phyloP scores from a whole-genome alignment of 2,888 invertebrate genomes.

The Drosophila mayaguana region DNA sequence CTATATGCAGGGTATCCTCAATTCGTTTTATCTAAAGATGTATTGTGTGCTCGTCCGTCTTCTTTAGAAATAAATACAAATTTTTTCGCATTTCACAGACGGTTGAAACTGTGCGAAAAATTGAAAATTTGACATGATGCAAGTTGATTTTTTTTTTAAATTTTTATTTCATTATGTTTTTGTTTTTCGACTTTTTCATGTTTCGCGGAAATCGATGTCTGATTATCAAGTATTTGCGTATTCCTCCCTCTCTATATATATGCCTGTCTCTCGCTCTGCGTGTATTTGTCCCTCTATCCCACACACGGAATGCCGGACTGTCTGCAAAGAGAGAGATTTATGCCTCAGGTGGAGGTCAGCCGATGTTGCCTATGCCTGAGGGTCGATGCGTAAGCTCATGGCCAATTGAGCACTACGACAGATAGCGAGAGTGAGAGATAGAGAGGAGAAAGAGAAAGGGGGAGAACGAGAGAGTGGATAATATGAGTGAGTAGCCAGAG shows the following conservation, averaged over 20 bases:
- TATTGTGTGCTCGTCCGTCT: conserved; percentile 23
- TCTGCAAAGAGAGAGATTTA: conserved; percentile 26
- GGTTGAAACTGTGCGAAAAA: conserved; percentile 43
- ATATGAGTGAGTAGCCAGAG: conserved; percentile 1
- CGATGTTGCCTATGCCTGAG: conserved; percentile 27
- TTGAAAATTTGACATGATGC: conserved; percentile 43
- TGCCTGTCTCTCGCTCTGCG: neutral
- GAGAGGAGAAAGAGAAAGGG: neutral
- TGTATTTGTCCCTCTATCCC: neutral
- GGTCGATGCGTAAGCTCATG: conserved; percentile 37
- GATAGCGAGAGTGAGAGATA: neutral
- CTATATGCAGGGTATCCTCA: conserved; percentile 12
- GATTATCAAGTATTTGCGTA: conserved; percentile 38
- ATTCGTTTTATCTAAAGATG: neutral
- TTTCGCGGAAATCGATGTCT: conserved; percentile 50
- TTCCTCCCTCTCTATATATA: neutral
- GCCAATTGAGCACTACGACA: conserved; percentile 19
- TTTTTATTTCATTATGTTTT: neutral
- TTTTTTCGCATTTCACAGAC: conserved; percentile 38
- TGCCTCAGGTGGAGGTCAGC: conserved; percentile 49
- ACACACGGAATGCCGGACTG: neutral
- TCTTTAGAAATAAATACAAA: conserved; percentile 13
- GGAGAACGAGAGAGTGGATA: neutral
- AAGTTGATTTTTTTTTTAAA: neutral
- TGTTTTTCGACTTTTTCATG: conserved; percentile 34